Evolutionary conservation across 2,888 invertebrate species (phyloP), one percentile per base, ranked within the genome.

Genomic region (Phengaris alcon): DNA sequence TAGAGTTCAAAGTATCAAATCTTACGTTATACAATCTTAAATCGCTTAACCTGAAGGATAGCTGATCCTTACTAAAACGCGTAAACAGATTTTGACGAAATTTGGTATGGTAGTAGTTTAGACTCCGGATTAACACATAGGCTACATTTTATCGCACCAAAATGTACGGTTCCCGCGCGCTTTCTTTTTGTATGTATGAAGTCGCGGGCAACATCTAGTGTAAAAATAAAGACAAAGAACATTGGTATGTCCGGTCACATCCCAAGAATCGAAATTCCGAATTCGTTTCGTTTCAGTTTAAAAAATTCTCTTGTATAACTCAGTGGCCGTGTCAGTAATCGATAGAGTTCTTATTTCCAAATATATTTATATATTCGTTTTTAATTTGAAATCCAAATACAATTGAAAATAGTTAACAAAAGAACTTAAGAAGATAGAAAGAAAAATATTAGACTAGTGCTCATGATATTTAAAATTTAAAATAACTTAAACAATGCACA

Each of bases 161-260:
- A 3, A 35, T 35, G 35, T 35, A 35, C 35, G 35, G 35, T 35
- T 35, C 4, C 35, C 4, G 35, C 35, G 35, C 3, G 35, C 3
- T 35, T 35, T 35, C 3, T 35, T 35, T 2, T 35, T 35, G 1
- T 35, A 35, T 2, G 35, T 35, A 35, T 2, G 4, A 35, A 35
- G 4, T 3, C 35, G 35, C 35, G 35, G 35, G 35, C 35, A 3
- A 2, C 35, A 22, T 35, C 3, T 3, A 35, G 35, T 35, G 4
- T 35, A 35, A 64, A 64, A 64, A 64, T 64, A 64, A 44, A 44
- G 12, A 64, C 64, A 75, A 76, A 72, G 75, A 78, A 77, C 69
- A 75, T 75, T 35, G 76, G 77, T 48, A 76, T 76, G 77, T 79
- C 78, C 79, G 77, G 75, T 77, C 77, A 73, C 76, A 73, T 70